Conservation (phyloP, 1,140 invertebrate genomes). For the Brachionus koreanus region DNA sequence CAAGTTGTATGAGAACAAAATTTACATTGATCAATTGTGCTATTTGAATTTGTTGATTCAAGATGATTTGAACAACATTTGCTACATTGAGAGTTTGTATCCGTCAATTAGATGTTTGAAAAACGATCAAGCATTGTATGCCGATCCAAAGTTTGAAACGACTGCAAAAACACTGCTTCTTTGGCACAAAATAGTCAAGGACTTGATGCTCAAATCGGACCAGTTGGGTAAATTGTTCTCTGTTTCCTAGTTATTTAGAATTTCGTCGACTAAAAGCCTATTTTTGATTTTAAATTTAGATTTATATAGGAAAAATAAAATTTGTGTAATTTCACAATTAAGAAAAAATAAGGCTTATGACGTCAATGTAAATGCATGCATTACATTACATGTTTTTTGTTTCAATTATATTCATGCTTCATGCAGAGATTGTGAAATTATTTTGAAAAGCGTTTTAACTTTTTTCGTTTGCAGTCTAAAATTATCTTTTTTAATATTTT, state of each 20-base stretch:
- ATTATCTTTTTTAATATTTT: not conserved
- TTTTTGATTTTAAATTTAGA: too few species aligned
- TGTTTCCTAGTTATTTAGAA: not conserved
- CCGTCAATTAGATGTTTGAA: not conserved
- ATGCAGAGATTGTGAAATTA: too few species aligned
- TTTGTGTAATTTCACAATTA: not conserved
- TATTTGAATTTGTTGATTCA: constrained; percentile 18
- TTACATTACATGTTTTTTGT: too few species aligned
- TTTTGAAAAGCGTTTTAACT: too few species aligned
- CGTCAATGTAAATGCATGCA: not conserved
- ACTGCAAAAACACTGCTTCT: not conserved
- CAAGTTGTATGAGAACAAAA: not conserved
- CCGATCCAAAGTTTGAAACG: not conserved
- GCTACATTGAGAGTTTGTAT: constrained; percentile 37
- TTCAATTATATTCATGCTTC: too few species aligned
- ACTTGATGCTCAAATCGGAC: not conserved
- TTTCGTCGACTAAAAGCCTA: not conserved
- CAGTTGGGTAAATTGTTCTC: not conserved
- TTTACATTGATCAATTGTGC: constrained; percentile 9
- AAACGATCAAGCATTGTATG: not conserved
- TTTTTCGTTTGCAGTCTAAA: not conserved
- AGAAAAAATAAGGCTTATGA: not conserved
- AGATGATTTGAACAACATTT: not conserved
- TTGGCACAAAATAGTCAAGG: constrained; percentile 8
- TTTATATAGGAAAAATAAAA: not conserved